Conservation (phyloP, 2,113 vertebrate species). For the Nymphicus hollandicus region DNA sequence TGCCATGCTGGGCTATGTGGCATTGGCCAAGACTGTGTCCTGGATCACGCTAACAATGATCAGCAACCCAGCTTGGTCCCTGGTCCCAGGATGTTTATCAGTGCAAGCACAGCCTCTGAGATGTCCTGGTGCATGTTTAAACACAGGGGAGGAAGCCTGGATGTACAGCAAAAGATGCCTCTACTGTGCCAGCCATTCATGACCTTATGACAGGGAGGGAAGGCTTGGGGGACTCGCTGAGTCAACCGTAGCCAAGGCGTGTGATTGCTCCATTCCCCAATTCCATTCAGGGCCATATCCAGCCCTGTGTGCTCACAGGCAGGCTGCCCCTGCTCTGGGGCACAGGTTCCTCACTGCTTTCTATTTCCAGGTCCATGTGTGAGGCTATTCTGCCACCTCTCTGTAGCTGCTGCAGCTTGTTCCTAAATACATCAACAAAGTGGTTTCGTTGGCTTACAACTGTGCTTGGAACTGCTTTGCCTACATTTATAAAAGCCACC, state of each 20-base stretch:
- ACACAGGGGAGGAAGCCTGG: background rate
- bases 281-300: background rate
- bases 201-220: background rate
- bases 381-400: constrained; percentile 39
- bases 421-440: background rate
- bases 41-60: background rate
- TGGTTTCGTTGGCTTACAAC: fast-evolving
- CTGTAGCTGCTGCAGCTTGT: background rate
- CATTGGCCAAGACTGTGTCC: background rate
- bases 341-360: background rate
- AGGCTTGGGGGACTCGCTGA: fast-evolving
- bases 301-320: background rate
- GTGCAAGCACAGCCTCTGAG: background rate
- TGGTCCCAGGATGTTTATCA: background rate
- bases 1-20: background rate
- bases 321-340: background rate
- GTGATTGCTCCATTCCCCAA: background rate
- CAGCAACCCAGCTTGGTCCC: background rate
- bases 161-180: background rate
- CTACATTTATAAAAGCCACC: background rate
- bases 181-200: too few species aligned
- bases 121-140: background rate
- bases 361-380: background rate
- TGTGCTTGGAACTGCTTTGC: background rate
- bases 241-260: fast-evolving